A percentile compares a stretch with the other conserved stretches of the same genome.
Evolutionary conservation across 1,140 invertebrate genomes (phyloP).

Genomic region (Sogatella furcifera): DNA sequence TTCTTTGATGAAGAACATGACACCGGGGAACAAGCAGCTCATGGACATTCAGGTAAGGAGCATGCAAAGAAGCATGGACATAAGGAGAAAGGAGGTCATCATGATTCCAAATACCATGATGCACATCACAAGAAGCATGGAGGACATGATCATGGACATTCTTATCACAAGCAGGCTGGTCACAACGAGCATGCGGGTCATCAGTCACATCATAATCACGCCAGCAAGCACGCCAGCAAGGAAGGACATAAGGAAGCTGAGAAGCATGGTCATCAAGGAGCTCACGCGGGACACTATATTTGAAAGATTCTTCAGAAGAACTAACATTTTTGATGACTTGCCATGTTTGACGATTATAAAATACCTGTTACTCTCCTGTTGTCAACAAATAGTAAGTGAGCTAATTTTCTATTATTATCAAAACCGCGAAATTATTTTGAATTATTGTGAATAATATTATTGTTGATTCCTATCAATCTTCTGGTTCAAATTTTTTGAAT

Average conservation of each 20-base stretch:
- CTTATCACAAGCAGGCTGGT: constrained; percentile 22
- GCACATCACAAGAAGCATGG: constrained; percentile 19
- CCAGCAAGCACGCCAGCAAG: constrained; percentile 20
- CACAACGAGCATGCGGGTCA: constrained; percentile 21
- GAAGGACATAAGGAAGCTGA: constrained; percentile 23
- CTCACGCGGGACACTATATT: background rate
- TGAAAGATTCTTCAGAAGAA: too few relatives aligned
- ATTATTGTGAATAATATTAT: too few relatives aligned
- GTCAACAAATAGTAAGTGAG: too few relatives aligned
- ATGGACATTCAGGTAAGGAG: constrained; percentile 28
- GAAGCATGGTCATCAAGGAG: constrained; percentile 19
- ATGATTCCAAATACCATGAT: constrained; percentile 23
- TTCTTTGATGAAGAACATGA: constrained; percentile 55
- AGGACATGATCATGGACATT: constrained; percentile 22
- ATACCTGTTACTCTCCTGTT: too few relatives aligned
- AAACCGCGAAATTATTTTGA: too few relatives aligned
- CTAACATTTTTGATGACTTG: too few relatives aligned
- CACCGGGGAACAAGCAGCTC: constrained; percentile 42
- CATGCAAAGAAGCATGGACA: constrained; percentile 23
- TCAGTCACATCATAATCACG: constrained; percentile 18
- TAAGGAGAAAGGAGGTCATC: constrained; percentile 21
- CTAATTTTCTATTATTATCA: too few relatives aligned
- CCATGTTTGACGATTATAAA: too few relatives aligned
- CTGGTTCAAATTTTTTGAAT: too few relatives aligned
- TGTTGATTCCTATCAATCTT: too few relatives aligned